Evolutionary conservation across 1,140 invertebrate genomes (phyloP), one percentile per base, ranked within the genome.

Genomic region (Acromyrmex charruanus): DNA sequence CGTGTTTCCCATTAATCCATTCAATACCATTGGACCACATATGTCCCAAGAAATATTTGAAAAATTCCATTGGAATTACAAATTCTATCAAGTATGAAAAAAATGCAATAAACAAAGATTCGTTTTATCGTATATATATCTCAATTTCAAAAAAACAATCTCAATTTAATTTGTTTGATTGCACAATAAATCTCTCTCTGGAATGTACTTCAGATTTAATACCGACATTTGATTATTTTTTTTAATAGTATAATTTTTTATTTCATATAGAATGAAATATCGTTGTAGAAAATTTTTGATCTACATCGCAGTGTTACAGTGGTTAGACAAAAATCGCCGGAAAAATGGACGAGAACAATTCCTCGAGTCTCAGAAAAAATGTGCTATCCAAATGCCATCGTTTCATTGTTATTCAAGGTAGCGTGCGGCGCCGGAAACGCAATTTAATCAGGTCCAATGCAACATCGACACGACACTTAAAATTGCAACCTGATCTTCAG

Each of bases 401-500:
- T 90, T 91, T 93, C 92, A 94, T 94, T 92, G 91, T 92, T 92
- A 93, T 93, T 93, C 93, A 90, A 86, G 79, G 63, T 87, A 86
- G 39, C 58, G 85, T 71, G 25, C 89, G 55, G 16, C 21, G 61
- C 72, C 74, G 81, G 88, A 92, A 93, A 92, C 87, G 89, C 88
- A 92, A 89, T 93, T 93, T 93, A 93, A 93, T 92, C 90, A 90
- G 87, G 77, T 77, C 79, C 84, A 86, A 89, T 91, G 58, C 77
- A 89, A 91, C 80, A 77, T 85, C 74, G 84, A 71, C 72, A 77
- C 87, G 91, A 92, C 88, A 90, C 90, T 92, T 93, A 89, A 92
- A 93, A 93, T 92, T 92, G 89, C 87, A 87, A 82, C 59, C 77
- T 85, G 88, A 92, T 92, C 91, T 92, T 85, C 85, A 61, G 59